A percentile compares a stretch with the other conserved stretches of the same genome.
Conservation (phyloP, 2,113 vertebrate species). For the Bettongia penicillata region DNA sequence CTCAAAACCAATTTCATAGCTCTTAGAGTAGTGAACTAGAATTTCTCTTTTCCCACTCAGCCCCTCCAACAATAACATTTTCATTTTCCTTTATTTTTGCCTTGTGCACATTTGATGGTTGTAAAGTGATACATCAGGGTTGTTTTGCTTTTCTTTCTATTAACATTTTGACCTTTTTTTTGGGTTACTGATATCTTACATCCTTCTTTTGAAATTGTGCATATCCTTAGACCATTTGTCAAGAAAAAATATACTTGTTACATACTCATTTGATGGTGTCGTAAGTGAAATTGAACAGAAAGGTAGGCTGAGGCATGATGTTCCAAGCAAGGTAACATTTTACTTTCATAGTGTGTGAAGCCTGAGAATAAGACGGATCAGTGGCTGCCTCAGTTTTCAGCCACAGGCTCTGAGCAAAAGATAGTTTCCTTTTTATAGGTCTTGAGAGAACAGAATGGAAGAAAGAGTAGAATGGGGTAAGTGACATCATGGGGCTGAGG, state of each 20-base stretch:
- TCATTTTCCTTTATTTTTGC: background rate
- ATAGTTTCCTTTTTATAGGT: background rate
- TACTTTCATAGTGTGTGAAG: background rate
- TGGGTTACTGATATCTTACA: background rate
- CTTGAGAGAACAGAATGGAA: background rate
- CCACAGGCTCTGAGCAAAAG: background rate
- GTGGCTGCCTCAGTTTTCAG: background rate
- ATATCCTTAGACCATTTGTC: conserved; percentile 17
- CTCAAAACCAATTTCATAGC: background rate
- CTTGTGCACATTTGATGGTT: background rate
- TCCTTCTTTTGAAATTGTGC: conserved; percentile 21
- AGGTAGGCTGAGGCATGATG: background rate
- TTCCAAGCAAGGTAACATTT: background rate
- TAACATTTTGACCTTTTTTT: background rate
- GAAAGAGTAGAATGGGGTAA: background rate
- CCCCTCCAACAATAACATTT: background rate
- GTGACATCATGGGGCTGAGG: background rate
- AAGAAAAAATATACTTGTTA: background rate
- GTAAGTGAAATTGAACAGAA: background rate
- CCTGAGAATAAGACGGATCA: background rate
- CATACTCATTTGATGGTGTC: background rate
- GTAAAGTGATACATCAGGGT: background rate
- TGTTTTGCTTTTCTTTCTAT: background rate
- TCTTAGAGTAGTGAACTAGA: background rate
- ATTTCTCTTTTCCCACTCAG: background rate